These are phyloP conservation scores for Saccopteryx leptura DNA, from an alignment of 2,113 vertebrate genomes.

Conservation along the genomic window DNA sequence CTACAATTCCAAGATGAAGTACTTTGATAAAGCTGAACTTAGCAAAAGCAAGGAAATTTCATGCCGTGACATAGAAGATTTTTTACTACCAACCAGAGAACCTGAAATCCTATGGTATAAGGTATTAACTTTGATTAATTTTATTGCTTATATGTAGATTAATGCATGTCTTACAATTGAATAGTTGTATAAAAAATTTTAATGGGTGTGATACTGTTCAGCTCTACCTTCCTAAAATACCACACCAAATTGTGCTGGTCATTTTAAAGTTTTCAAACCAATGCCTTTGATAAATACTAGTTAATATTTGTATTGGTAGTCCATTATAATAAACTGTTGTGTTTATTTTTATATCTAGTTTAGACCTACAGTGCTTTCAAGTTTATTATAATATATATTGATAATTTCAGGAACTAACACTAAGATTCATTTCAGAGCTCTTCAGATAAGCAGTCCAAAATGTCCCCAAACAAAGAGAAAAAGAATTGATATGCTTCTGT, in stretches of 20 bases:
- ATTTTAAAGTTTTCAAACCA: neutral
- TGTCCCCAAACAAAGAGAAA: neutral
- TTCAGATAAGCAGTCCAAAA: constrained; percentile 10
- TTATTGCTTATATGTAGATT: constrained; percentile 44
- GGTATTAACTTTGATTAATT: constrained; percentile 88
- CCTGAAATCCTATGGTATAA: constrained; percentile 98
- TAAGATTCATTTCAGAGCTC: neutral
- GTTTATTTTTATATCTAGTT: neutral
- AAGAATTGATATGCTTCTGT: neutral
- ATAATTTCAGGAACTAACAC: constrained; percentile 11
- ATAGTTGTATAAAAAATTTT: constrained; percentile 30
- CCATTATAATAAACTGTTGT: neutral
- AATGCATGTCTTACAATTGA: constrained; percentile 40
- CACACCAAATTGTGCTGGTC: neutral
- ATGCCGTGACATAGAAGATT: constrained; percentile 97
- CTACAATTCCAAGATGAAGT: constrained; percentile 99
- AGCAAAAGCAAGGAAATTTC: constrained; percentile 99
- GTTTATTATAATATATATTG: neutral
- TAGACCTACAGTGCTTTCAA: neutral
- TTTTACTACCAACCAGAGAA: constrained; percentile 93
- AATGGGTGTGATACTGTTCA: neutral
- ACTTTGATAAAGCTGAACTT: constrained; percentile 98
- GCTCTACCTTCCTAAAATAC: neutral
- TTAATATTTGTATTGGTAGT: neutral
- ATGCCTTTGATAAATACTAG: constrained; percentile 20